These are phyloP conservation scores for Lomographa bimaculata DNA, from an alignment of 2,888 invertebrate species.

Conservation along the genomic window DNA sequence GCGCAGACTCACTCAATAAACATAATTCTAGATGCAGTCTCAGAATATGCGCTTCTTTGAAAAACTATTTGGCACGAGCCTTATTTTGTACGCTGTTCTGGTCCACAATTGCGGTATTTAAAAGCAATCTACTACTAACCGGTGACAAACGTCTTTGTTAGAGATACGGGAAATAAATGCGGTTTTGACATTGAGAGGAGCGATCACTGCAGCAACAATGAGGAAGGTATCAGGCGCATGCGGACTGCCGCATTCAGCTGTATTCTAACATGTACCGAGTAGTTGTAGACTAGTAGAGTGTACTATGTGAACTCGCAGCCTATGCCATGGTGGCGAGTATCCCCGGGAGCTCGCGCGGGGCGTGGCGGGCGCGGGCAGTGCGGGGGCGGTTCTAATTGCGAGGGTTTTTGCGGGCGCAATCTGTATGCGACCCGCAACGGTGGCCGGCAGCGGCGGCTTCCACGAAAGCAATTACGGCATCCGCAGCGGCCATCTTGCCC, in stretches of 20 bases:
- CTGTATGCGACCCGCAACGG: conserved; percentile 66
- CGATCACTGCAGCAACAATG: neutral
- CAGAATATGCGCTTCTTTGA: conserved; percentile 1
- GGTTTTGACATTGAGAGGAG: neutral
- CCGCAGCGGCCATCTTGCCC: conserved; percentile 73
- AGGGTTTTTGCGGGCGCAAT: conserved; percentile 64
- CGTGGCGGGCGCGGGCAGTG: conserved; percentile 19
- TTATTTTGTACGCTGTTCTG: neutral
- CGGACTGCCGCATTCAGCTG: conserved; percentile 3
- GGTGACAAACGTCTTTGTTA: no score
- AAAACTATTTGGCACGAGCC: neutral
- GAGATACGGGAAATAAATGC: no score
- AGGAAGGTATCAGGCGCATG: conserved; percentile 17
- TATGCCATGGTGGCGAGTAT: no score
- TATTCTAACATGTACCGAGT: neutral
- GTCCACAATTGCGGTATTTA: no score
- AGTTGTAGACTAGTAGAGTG: neutral
- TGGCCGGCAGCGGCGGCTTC: conserved; percentile 64
- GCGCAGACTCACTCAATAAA: neutral
- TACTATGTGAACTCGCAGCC: no score
- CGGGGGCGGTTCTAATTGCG: conserved; percentile 55
- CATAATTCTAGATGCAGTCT: neutral
- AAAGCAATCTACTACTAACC: no score
- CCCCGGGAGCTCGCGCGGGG: conserved; percentile 26
- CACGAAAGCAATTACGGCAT: conserved; percentile 77